phyloP scores from a whole-genome alignment of 2,888 invertebrate species.

The Drosophila sordidapex region DNA sequence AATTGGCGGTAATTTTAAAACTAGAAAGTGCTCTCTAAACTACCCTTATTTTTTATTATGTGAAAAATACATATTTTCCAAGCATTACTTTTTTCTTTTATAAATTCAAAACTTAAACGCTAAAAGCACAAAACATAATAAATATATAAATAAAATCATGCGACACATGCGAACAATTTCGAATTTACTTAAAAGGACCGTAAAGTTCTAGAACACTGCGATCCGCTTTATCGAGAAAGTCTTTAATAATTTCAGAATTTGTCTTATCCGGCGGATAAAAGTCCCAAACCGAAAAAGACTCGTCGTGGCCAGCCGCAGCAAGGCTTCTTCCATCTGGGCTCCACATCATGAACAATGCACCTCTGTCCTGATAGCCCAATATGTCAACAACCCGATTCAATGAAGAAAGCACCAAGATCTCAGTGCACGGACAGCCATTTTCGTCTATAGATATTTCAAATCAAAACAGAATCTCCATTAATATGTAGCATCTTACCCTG shows the following conservation, averaged over 20 bases:
- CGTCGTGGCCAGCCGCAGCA: constrained; percentile 84
- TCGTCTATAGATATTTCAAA: constrained; percentile 47
- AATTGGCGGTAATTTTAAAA: background rate
- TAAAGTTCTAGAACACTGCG: constrained; percentile 28
- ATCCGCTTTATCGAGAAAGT: background rate
- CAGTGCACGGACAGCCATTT: constrained; percentile 57
- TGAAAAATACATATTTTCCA: background rate
- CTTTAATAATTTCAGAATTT: constrained; percentile 5
- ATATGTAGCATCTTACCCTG: constrained; percentile 53
- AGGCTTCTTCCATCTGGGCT: constrained; percentile 81
- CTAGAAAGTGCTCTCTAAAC: background rate
- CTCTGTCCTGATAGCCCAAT: constrained; percentile 72
- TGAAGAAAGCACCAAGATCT: constrained; percentile 83
- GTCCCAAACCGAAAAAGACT: constrained; percentile 85
- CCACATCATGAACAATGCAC: constrained; percentile 83
- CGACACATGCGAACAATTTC: background rate
- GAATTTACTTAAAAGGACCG: constrained; percentile 9
- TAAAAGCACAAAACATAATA: background rate
- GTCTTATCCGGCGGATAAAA: constrained; percentile 73
- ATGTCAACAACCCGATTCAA: constrained; percentile 83
- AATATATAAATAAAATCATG: background rate
- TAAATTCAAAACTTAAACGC: background rate
- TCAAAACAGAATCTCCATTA: background rate
- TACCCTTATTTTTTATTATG: background rate
- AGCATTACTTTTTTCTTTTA: background rate